Evolutionary conservation across 1,140 invertebrate genomes (phyloP).

Genomic region (Parasteatoda tepidariorum): DNA sequence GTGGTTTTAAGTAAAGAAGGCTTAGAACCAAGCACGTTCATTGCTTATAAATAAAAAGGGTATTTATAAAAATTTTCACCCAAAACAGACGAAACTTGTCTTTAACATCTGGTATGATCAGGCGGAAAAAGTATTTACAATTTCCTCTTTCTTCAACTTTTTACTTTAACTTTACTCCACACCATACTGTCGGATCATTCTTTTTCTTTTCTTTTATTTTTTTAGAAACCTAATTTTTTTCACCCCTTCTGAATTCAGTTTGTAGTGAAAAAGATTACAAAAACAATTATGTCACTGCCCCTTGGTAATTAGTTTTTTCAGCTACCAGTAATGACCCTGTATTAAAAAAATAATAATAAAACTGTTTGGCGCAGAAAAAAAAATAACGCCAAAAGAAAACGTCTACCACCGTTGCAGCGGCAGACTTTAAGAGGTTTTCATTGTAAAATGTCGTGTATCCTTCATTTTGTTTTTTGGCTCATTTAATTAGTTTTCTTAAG

Average conservation of each 20-base stretch:
- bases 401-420: conserved; percentile 33
- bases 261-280: conserved; percentile 60
- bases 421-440: conserved; percentile 60
- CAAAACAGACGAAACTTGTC: conserved; percentile 34
- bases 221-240: background rate
- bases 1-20: too few relatives aligned
- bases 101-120: conserved; percentile 56
- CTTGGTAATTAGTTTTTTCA: conserved; percentile 58
- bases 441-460: conserved; percentile 56
- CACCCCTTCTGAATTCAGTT: conserved; percentile 23
- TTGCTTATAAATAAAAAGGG: conserved; percentile 44
- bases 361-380: background rate
- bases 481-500: conserved; percentile 61
- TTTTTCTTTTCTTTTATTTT: background rate
- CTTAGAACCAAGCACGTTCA: conserved; percentile 48
- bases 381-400: background rate
- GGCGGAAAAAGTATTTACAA: conserved; percentile 55
- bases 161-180: background rate
- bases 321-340: conserved; percentile 53
- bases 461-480: conserved; percentile 48
- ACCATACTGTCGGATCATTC: background rate
- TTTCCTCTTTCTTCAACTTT: conserved; percentile 22
- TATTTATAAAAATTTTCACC: conserved; percentile 47
- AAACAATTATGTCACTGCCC: conserved; percentile 60
- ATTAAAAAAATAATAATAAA: conserved; percentile 7